phyloP scores from a whole-genome alignment of 2,113 vertebrate species.

The Reinhardtius hippoglossoides region DNA sequence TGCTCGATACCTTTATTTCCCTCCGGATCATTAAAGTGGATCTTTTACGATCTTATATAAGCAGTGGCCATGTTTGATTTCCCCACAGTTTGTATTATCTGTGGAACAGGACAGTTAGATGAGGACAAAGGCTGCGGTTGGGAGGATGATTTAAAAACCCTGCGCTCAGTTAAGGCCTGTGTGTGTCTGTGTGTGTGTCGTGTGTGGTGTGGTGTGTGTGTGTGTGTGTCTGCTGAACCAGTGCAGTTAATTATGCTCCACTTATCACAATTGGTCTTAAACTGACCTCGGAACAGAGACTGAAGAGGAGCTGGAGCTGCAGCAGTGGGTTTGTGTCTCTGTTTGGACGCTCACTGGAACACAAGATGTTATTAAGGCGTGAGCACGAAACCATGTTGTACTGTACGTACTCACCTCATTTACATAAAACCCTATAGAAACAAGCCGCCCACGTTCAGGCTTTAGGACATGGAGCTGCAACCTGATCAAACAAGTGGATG shows the following conservation, averaged over 20 bases:
- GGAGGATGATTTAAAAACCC: too few relatives aligned
- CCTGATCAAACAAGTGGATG: not conserved
- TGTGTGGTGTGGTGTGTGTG: not conserved
- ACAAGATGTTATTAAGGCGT: too few relatives aligned
- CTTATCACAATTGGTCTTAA: not conserved
- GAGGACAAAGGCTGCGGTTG: too few relatives aligned
- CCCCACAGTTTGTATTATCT: not conserved
- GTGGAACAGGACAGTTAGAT: too few relatives aligned
- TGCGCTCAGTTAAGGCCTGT: too few relatives aligned
- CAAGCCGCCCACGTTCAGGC: slow-evolving; percentile 19
- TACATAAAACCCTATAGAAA: slow-evolving; percentile 27
- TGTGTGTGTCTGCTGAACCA: not conserved
- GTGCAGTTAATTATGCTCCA: not conserved
- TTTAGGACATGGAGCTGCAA: slow-evolving; percentile 3
- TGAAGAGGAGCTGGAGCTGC: not conserved
- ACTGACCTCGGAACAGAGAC: not conserved
- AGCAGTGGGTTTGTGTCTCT: not conserved
- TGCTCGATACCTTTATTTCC: not conserved
- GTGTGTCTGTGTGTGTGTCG: too few relatives aligned
- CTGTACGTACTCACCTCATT: slow-evolving; percentile 25
- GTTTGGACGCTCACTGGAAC: not conserved
- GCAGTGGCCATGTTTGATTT: not conserved
- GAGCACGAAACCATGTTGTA: not conserved
- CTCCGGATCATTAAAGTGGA: not conserved
- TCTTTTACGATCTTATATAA: not conserved